Base-by-base conservation (phyloP, 2,113 vertebrate species). In the Speoplatyrhinus poulsoni region DNA sequence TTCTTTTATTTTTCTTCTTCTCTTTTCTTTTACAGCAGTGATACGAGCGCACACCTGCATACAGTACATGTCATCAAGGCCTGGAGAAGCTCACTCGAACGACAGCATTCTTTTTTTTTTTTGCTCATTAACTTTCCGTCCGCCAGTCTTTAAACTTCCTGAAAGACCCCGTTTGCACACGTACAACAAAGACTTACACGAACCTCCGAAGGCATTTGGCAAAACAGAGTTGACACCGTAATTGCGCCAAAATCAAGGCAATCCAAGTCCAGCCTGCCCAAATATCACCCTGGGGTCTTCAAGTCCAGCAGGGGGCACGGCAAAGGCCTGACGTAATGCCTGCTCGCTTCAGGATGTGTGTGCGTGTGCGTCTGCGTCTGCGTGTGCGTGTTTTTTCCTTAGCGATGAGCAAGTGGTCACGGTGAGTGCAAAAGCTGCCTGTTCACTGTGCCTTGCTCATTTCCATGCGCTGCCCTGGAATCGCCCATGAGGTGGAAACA, bases 11-110 rank as follows among this genome's bases (percentile, higher is more conserved):
- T 13, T 46, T 3, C 19, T 9, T 46, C 33, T 46, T 9, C 9
- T 11, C 36, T 3, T 26, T n/a, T 54, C 15, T 36, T 33, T 8
- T 13, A 19, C n/a, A 12, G 48, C 8, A 13, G 11, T 56, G 66
- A 82, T 65, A 57, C 48, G 55, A 66, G 59, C 62, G 19, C 33
- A 48, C 77, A 84, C 76, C 82, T 85, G 81, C 16, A 1, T 59
- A 61, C 62, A 57, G 1, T 59, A 61, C 62, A 57, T 73, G 73
- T 79, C 74, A 58, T 85, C 74, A 55, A 41, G 33, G 66, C 59
- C 66, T 76, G 61, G 71, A 66, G 48, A 75, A 54, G 62, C 67
- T 74, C 70, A 52, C 19, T 76, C 9, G 12, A 67, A 73, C 55
- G 4, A 68, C 61, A 80, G 13, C 56, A 6, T 19, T 13, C 36